phyloP scores from a whole-genome alignment of 1,140 invertebrate species.

The Brachionus calyciflorus region DNA sequence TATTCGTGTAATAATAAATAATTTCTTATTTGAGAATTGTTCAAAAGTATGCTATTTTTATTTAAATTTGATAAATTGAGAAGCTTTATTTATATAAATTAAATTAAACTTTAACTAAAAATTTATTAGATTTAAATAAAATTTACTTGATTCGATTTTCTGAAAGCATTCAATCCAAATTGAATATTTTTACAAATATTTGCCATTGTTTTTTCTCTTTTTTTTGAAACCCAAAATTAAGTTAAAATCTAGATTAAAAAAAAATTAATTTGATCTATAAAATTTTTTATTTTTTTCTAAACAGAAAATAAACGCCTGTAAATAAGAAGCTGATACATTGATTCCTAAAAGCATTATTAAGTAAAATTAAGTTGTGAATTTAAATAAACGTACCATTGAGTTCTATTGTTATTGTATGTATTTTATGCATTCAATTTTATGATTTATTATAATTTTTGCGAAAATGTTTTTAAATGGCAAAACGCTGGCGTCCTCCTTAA shows the following conservation, averaged over 20 bases:
- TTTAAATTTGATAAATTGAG: no score
- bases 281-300: no score
- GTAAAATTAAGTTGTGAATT: slow-evolving; percentile 20
- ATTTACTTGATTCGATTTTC: slow-evolving; percentile 11
- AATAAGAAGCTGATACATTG: slow-evolving; percentile 11
- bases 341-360: slow-evolving; percentile 14
- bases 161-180: slow-evolving; percentile 16
- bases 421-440: neutral
- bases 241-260: neutral
- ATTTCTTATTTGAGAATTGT: slow-evolving; percentile 39
- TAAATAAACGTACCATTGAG: neutral
- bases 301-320: no score
- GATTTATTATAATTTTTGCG: neutral
- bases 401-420: neutral
- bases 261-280: no score
- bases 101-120: neutral
- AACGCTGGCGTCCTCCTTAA: slow-evolving; percentile 17
- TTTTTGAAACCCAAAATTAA: neutral
- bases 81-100: no score
- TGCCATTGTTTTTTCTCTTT: neutral
- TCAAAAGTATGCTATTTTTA: neutral
- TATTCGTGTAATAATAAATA: slow-evolving; percentile 47
- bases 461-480: neutral
- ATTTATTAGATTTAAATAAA: neutral
- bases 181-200: slow-evolving; percentile 36